Evolutionary conservation across 2,797 vertebrate species (phyloP).

Genomic region (Tamandua tetradactyla): DNA sequence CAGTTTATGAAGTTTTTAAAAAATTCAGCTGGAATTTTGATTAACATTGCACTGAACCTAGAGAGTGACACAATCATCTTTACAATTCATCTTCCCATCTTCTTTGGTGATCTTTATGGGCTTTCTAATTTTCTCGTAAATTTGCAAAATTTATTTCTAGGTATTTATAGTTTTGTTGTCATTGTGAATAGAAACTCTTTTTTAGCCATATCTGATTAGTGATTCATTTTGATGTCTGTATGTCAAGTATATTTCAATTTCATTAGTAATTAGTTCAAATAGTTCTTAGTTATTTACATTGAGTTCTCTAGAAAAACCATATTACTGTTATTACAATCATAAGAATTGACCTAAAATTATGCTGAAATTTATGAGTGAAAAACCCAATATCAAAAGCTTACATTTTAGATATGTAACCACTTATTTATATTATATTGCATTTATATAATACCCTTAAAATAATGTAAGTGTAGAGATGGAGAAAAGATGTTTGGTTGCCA

Average conservation of each 20-base stretch:
- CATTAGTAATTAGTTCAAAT: constrained; percentile 22
- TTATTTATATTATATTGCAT: background rate
- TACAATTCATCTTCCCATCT: background rate
- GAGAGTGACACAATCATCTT: background rate
- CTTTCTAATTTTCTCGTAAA: background rate
- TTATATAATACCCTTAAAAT: background rate
- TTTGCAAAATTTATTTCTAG: background rate
- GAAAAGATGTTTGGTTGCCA: background rate
- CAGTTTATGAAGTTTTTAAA: background rate
- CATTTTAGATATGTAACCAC: background rate
- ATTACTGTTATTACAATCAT: background rate
- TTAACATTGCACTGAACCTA: background rate
- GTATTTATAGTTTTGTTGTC: background rate
- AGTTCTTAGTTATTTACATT: background rate
- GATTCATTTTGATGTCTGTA: background rate
- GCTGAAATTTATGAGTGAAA: background rate
- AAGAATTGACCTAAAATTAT: background rate
- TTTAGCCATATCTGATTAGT: background rate
- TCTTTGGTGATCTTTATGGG: constrained; percentile 17
- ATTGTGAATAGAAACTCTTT: background rate
- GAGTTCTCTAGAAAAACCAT: background rate
- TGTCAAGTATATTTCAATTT: background rate
- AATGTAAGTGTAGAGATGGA: background rate
- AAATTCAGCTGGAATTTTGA: background rate
- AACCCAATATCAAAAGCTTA: background rate